Conservation (phyloP, 2,113 vertebrate species). For the Eulemur macaco region DNA sequence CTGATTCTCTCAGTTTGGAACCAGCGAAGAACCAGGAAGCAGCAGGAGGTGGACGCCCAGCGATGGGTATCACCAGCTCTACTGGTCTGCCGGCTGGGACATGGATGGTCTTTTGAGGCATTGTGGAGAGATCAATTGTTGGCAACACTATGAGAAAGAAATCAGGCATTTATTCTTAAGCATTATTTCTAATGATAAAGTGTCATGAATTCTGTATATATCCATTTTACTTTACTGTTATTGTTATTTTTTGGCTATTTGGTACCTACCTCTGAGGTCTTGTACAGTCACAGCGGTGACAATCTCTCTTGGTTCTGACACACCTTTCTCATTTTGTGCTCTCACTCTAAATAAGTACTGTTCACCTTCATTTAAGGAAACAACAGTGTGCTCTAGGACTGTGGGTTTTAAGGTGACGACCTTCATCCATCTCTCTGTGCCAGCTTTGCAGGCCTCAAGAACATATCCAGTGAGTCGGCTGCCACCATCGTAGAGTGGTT, state of each 20-base stretch:
- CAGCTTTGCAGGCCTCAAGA: constrained; percentile 95
- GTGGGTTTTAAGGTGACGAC: constrained; percentile 94
- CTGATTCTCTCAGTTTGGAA: constrained; percentile 91
- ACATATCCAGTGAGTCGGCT: constrained; percentile 95
- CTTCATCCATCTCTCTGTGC: constrained; percentile 98
- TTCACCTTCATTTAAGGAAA: constrained; percentile 96
- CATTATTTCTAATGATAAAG: not conserved
- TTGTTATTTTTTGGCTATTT: not conserved
- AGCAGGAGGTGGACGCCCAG: constrained; percentile 93
- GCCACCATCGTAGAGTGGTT: constrained; percentile 97
- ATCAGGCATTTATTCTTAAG: constrained; percentile 51
- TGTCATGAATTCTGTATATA: not conserved
- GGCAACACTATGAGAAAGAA: constrained; percentile 90
- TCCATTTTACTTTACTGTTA: not conserved
- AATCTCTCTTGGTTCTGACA: constrained; percentile 94
- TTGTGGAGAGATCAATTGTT: constrained; percentile 91
- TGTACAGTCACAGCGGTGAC: constrained; percentile 93
- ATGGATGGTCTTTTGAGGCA: constrained; percentile 95
- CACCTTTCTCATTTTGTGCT: constrained; percentile 95
- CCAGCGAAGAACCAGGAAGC: constrained; percentile 94
- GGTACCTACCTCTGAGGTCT: constrained; percentile 93
- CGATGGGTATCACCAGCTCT: constrained; percentile 92
- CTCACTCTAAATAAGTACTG: constrained; percentile 95
- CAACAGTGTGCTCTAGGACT: constrained; percentile 92
- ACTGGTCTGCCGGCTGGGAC: constrained; percentile 94